phyloP scores from a whole-genome alignment of 2,797 vertebrate species.

The Steatocranus sp. region DNA sequence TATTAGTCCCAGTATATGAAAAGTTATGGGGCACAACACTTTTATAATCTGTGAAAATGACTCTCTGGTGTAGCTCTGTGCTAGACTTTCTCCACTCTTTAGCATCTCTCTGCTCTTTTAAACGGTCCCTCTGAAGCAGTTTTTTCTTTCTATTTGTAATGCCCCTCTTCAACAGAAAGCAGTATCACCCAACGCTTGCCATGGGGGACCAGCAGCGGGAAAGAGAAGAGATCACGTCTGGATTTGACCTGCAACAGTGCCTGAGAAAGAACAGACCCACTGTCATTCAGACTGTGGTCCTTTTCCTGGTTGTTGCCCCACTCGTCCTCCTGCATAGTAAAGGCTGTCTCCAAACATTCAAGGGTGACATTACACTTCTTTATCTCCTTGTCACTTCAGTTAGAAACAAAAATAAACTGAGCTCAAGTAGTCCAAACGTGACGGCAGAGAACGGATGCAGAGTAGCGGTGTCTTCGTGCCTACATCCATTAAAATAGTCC shows the following conservation, averaged over 20 bases:
- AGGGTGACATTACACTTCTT: neutral
- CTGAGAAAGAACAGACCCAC: slow-evolving; percentile 67
- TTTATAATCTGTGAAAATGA: slow-evolving; percentile 45
- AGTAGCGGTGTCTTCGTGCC: neutral
- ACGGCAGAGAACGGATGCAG: neutral
- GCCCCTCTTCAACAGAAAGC: slow-evolving; percentile 43
- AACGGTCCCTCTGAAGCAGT: slow-evolving; percentile 44
- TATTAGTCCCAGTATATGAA: slow-evolving; percentile 22
- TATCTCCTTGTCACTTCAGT: neutral
- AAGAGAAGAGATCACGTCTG: slow-evolving; percentile 58
- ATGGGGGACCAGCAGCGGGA: slow-evolving; percentile 55
- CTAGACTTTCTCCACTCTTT: slow-evolving; percentile 47
- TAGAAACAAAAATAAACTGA: neutral
- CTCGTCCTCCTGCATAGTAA: neutral
- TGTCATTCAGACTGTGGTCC: slow-evolving; percentile 3
- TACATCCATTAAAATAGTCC: neutral
- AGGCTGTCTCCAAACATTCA: neutral
- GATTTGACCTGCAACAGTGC: slow-evolving; percentile 48
- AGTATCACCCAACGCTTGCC: slow-evolving; percentile 66
- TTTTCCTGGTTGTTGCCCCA: slow-evolving; percentile 1
- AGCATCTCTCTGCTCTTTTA: slow-evolving; percentile 55
- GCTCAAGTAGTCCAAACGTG: neutral
- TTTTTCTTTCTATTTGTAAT: slow-evolving; percentile 8
- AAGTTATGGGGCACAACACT: neutral
- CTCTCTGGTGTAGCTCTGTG: slow-evolving; percentile 38